Evolutionary conservation across 1,140 invertebrate species (phyloP).

Genomic region (Diabrotica virgifera): DNA sequence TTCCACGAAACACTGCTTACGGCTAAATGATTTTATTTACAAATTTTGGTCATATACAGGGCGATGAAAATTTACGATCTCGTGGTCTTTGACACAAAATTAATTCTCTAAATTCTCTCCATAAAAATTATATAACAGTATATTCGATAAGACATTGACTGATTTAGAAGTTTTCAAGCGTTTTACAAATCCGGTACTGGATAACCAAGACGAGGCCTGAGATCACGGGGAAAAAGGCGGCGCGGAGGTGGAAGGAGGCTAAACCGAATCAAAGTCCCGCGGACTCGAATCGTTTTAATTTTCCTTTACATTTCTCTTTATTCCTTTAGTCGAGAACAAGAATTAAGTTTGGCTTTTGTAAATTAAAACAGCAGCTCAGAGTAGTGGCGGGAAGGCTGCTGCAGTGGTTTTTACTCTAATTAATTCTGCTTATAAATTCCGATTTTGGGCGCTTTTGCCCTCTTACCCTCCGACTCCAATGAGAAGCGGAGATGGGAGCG

Average conservation of each 20-base stretch:
- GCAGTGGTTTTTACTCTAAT: constrained; percentile 53
- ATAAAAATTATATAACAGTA: no score
- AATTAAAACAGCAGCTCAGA: constrained; percentile 51
- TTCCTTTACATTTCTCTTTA: constrained; percentile 53
- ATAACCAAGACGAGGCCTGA: not conserved
- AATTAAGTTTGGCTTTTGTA: constrained; percentile 55
- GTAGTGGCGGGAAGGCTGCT: constrained; percentile 41
- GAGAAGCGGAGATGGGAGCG: constrained; percentile 9
- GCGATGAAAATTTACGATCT: no score
- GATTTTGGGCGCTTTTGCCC: constrained; percentile 39
- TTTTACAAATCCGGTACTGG: not conserved
- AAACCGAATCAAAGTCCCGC: constrained; percentile 49
- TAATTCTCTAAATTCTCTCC: no score
- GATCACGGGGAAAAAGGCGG: constrained; percentile 31
- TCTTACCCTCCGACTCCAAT: constrained; percentile 12
- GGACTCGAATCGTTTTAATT: constrained; percentile 53
- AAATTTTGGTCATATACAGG: no score
- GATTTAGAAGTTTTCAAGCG: no score
- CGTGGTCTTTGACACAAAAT: no score
- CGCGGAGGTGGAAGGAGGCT: constrained; percentile 37
- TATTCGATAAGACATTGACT: no score
- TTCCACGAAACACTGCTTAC: no score
- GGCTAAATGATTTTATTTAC: no score
- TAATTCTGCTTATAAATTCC: constrained; percentile 55
- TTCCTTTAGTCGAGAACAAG: constrained; percentile 50